Percentiles rank a stretch among this genome's conserved stretches.
Conservation (phyloP, 1,140 invertebrate genomes). For the Eumeta japonica region DNA sequence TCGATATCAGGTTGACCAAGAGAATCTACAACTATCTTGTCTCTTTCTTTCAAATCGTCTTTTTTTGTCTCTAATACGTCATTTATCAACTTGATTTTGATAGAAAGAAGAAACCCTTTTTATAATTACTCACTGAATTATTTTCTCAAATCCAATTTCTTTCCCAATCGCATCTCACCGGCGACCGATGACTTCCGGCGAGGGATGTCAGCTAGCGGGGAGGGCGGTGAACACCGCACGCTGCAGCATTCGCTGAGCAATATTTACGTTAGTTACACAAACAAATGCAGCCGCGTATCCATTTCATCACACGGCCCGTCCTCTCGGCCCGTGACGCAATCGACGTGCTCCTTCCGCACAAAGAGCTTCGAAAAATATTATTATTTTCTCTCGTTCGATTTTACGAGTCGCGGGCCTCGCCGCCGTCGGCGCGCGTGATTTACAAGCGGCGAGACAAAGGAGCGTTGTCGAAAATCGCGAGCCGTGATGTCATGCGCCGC, state of each 20-base stretch:
- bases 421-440: constrained; percentile 45
- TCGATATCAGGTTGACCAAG: constrained; percentile 8
- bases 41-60: no score
- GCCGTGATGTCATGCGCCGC: constrained; percentile 43
- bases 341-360: constrained; percentile 18
- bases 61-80: no score
- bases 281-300: constrained; percentile 30
- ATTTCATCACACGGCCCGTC: constrained; percentile 46
- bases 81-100: no score
- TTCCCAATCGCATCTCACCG: no score
- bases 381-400: constrained; percentile 40
- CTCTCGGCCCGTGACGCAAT: constrained; percentile 40
- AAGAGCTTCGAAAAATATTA: constrained; percentile 36
- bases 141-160: no score
- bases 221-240: no score
- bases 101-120: no score
- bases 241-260: no score
- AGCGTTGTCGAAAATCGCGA: constrained; percentile 33
- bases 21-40: neutral
- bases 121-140: no score
- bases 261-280: no score
- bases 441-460: constrained; percentile 42
- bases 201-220: no score
- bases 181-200: no score
- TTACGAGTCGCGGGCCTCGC: constrained; percentile 38